Conservation (phyloP, 2,888 invertebrate genomes). For the Euphydryas editha region DNA sequence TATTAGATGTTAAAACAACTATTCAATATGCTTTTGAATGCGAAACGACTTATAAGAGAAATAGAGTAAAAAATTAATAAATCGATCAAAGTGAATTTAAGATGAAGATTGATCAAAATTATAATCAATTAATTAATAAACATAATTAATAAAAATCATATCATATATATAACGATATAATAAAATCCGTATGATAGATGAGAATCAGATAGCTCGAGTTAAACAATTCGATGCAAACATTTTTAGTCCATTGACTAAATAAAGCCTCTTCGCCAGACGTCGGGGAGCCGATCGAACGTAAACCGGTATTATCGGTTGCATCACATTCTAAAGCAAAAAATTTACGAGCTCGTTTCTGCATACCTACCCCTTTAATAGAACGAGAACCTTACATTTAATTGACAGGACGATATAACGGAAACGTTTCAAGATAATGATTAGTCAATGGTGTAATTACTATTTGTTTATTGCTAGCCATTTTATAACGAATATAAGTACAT, state of each 20-base stretch:
- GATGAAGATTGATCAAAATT: too few relatives aligned
- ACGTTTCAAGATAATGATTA: conserved; percentile 23
- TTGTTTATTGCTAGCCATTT: conserved; percentile 8
- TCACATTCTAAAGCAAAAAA: conserved; percentile 61
- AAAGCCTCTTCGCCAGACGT: conserved; percentile 68
- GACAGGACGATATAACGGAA: conserved; percentile 35
- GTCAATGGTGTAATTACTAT: conserved; percentile 9
- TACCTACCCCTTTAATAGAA: conserved; percentile 38
- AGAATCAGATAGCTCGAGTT: conserved; percentile 52
- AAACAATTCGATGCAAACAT: conserved; percentile 66
- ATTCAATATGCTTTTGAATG: too few relatives aligned
- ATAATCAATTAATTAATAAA: too few relatives aligned
- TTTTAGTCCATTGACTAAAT: conserved; percentile 68
- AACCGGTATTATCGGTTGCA: conserved; percentile 74
- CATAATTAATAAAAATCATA: background rate
- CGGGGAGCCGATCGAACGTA: conserved; percentile 68
- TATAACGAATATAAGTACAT: background rate
- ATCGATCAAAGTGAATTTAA: too few relatives aligned
- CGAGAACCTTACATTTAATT: conserved; percentile 32
- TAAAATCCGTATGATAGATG: conserved; percentile 41
- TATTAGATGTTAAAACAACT: too few relatives aligned
- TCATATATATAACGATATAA: background rate
- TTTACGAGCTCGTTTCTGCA: conserved; percentile 42
- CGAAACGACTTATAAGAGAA: too few relatives aligned
- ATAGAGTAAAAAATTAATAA: too few relatives aligned